A percentile compares a stretch with the other conserved stretches of the same genome.
These are phyloP conservation scores for Podotricha telesiphe DNA, from an alignment of 2,888 invertebrate genomes.

Conservation along the genomic window DNA sequence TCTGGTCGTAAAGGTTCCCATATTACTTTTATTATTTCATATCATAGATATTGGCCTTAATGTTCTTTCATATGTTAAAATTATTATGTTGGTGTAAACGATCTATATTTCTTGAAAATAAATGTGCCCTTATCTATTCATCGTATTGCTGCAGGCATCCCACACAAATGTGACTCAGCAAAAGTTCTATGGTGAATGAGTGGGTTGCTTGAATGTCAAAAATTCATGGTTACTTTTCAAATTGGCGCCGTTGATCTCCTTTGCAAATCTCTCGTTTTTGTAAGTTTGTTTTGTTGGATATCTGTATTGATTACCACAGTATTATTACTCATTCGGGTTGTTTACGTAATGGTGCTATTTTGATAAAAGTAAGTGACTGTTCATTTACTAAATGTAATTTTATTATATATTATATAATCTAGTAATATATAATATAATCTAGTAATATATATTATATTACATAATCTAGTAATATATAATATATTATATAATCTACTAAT, in stretches of 20 bases:
- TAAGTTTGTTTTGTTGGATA: constrained; percentile 12
- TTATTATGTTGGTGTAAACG: constrained; percentile 25
- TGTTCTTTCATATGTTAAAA: constrained; percentile 33
- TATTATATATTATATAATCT: no score
- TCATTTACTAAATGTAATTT: not conserved
- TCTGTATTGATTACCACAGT: not conserved
- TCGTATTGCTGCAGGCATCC: constrained; percentile 27
- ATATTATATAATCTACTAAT: no score
- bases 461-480: no score
- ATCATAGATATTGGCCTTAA: constrained; percentile 36
- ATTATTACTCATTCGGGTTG: not conserved
- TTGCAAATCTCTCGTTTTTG: constrained; percentile 21
- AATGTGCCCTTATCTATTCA: constrained; percentile 29
- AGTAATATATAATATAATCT: no score
- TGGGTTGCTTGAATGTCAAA: constrained; percentile 40
- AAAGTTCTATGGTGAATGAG: constrained; percentile 28
- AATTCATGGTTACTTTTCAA: constrained; percentile 37
- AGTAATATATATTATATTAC: no score
- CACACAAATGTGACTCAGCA: constrained; percentile 40
- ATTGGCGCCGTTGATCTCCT: constrained; percentile 34
- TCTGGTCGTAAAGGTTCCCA: constrained; percentile 36
- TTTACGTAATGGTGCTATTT: not conserved
- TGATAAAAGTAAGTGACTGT: not conserved
- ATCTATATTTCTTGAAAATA: constrained; percentile 27
- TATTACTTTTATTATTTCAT: constrained; percentile 39